Conservation (phyloP, 2,888 invertebrate genomes). For the Reticulitermes lucifugus region DNA sequence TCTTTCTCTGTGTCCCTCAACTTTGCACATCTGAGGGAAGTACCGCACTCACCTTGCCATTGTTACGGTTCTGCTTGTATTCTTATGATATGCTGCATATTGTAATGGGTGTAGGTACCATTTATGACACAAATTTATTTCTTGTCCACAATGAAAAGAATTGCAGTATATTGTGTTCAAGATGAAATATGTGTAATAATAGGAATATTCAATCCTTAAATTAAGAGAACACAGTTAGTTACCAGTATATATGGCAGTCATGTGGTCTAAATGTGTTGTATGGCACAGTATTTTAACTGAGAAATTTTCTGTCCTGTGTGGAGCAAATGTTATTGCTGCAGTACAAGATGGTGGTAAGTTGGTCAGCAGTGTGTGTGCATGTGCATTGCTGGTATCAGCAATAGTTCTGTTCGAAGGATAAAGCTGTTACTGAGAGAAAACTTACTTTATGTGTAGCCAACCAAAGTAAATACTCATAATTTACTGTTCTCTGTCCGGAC, state of each 20-base stretch:
- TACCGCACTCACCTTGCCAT: too few relatives aligned
- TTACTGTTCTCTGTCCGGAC: not conserved
- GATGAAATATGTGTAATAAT: not conserved
- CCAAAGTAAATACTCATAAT: not conserved
- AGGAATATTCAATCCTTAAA: not conserved
- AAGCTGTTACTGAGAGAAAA: slow-evolving; percentile 1
- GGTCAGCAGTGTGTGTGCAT: not conserved
- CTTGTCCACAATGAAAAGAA: too few relatives aligned
- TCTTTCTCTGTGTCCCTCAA: too few relatives aligned
- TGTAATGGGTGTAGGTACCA: too few relatives aligned
- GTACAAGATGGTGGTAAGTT: not conserved
- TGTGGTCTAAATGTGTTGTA: not conserved
- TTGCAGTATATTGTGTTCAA: too few relatives aligned
- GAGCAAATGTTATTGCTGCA: not conserved
- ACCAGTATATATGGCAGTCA: not conserved
- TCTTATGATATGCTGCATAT: too few relatives aligned
- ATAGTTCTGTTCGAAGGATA: not conserved
- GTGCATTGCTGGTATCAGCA: not conserved
- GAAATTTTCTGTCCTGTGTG: not conserved
- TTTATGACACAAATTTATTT: too few relatives aligned
- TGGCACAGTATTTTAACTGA: not conserved
- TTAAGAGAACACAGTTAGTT: not conserved
- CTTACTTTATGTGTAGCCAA: not conserved
- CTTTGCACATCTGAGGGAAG: too few relatives aligned
- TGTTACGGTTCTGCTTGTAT: too few relatives aligned